Evolutionary conservation across 1,140 invertebrate species (phyloP), one percentile per base, ranked within the genome.

Genomic region (Drosophila ohnishii): DNA sequence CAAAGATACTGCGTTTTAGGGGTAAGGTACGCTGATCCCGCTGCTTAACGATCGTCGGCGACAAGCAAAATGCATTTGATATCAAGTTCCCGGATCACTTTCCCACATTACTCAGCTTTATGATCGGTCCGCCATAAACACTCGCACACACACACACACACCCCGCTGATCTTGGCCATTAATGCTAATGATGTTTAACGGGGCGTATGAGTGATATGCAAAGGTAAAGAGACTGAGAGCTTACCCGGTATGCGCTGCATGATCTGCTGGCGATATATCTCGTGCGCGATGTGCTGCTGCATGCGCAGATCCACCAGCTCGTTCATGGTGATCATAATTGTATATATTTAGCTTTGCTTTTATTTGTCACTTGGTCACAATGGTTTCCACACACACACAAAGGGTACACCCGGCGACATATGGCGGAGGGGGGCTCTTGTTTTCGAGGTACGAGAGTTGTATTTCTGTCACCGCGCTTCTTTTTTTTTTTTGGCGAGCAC

Each of bases 211-310:
- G 72, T 66, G 45, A 83, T 83, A 8, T 55, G 32, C 1, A 1
- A 30, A 16, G 19, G 39, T n/a, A 11, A 5, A 28, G 58, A 7
- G n/a, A 32, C 5, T 1, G 14, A 13, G n/a, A 42, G 70, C 87
- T 85, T 74, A 92, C 91, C 91, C 47, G 91, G 91, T 67, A 92
- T 92, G 25, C 91, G 85, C 63, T 92, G 91, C 90, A 92, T 90
- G 51, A 92, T 92, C 78, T 92, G 91, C 60, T 92, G 91, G 25
- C 91, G 80, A 64, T 92, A 92, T 13, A 92, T 84, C 78, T 92
- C 91, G 55, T 92, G 91, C 8, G 91, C 91, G 35, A 92, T 84
- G 11, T 92, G 91, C 56, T 92, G 91, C 48, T 92, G 91, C 79
- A 92, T 83, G 14, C 89, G 80, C 76, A 92, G 73, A 90, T 92